These are phyloP conservation scores for Vanessa tameamea DNA, from an alignment of 1,140 invertebrate species.

Conservation along the genomic window DNA sequence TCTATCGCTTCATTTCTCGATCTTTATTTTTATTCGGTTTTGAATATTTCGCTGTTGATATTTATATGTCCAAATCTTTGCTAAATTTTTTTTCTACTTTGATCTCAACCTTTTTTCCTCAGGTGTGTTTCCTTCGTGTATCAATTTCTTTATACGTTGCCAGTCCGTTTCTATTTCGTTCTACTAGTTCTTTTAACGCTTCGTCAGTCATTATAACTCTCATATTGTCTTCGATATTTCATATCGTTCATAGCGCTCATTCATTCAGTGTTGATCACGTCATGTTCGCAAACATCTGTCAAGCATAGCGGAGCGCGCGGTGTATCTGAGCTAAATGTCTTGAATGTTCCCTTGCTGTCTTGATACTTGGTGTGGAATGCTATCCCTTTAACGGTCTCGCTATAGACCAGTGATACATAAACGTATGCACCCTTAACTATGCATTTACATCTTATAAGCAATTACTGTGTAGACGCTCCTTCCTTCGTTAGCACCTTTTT, in stretches of 20 bases:
- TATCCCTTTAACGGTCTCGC: slow-evolving; percentile 54
- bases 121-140: not conserved
- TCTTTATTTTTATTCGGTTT: not conserved
- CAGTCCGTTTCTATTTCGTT: not conserved
- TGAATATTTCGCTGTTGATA: slow-evolving; percentile 1
- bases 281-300: slow-evolving; percentile 10
- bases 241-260: slow-evolving; percentile 1
- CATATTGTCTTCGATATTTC: no score
- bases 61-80: not conserved
- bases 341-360: slow-evolving; percentile 66
- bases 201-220: not conserved
- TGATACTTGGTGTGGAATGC: slow-evolving; percentile 75
- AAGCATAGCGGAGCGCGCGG: slow-evolving; percentile 71
- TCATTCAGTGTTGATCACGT: slow-evolving; percentile 9
- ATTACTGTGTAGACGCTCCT: slow-evolving; percentile 72
- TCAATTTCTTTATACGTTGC: not conserved
- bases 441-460: slow-evolving; percentile 64
- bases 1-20: not conserved
- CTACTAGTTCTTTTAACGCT: not conserved
- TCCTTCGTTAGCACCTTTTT: slow-evolving; percentile 79
- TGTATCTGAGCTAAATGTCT: slow-evolving; percentile 50
- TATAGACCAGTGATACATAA: slow-evolving; percentile 45
- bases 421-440: slow-evolving; percentile 74
- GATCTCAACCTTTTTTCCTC: not conserved
- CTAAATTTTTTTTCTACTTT: not conserved